phyloP scores from a whole-genome alignment of 2,113 vertebrate species.

The Vulpes lagopus region DNA sequence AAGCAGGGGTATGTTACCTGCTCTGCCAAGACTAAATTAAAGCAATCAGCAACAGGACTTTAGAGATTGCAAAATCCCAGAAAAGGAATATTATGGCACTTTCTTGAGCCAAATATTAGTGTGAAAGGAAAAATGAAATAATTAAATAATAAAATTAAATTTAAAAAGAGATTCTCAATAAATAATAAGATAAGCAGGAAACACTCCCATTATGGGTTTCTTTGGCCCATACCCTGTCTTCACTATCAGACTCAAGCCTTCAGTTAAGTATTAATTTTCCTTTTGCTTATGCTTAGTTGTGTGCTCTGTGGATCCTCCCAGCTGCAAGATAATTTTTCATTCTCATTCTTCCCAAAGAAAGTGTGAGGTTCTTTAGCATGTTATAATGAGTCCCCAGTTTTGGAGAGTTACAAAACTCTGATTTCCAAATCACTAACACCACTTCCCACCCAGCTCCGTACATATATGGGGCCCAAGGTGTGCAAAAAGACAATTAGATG shows the following conservation, averaged over 20 bases:
- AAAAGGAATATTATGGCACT: not conserved
- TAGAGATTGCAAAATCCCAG: not conserved
- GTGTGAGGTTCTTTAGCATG: not conserved
- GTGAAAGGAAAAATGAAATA: not conserved
- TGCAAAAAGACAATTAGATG: not conserved
- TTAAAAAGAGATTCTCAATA: not conserved
- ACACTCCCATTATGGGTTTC: not conserved
- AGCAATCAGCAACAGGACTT: not conserved
- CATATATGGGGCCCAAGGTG: fast-evolving
- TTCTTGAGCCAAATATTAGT: not conserved
- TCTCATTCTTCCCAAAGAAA: not conserved
- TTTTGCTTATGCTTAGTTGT: not conserved
- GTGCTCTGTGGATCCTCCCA: not conserved
- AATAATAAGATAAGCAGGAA: not conserved
- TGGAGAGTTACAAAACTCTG: not conserved
- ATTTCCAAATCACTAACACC: not conserved
- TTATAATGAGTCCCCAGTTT: not conserved
- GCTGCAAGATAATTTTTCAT: not conserved
- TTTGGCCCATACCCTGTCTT: not conserved
- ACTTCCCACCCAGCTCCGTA: not conserved
- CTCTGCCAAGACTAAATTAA: not conserved
- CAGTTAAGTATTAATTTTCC: not conserved
- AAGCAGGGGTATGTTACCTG: not conserved
- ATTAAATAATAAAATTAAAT: not conserved
- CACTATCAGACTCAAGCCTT: not conserved